Evolutionary conservation across 2,113 vertebrate species (phyloP), one percentile per base, ranked within the genome.

Genomic region (Xenopus tropicalis): DNA sequence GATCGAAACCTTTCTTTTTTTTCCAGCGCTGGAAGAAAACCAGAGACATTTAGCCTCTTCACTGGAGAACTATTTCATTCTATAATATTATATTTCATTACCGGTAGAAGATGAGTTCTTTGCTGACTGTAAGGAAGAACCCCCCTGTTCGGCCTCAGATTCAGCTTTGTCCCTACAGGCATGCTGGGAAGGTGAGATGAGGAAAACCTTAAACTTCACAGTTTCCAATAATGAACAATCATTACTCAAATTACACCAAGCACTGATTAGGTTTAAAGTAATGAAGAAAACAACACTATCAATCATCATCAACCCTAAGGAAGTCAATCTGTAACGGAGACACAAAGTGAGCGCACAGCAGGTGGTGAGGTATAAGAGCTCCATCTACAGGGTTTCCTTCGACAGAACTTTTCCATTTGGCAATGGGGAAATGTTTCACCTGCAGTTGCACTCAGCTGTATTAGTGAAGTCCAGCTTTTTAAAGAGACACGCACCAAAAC

Each of bases 211-310:
- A 94, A 96, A 96, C 90, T 93, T 92, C 92, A 90, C 93, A 93
- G 92, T 93, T 92, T 91, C 92, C 93, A 94, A 96, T 97, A 98
- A 99, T 92, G 95, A 96, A 93, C 93, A 89, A 94, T 96, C 96
- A 96, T 98, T 95, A 95, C 95, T 97, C 96, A 95, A 96, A 98
- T 99, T 95, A 97, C 92, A 95, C 91, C 87, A 86, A 93, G 91
- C 93, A 90, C 94, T 98, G 94, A 98, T 97, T 97, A 94, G 93
- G 93, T 97, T 96, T 96, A 96, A 93, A 93, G 91, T 95, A 97
- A 97, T 99, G 94, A 97, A 94, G 94, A 94, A 96, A 95, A 94
- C 93, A 96, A 94, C 93, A 95, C 85, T 86, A 98, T 98, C 95
- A 95, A 98, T 99, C 97, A 96, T 94, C 93, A 96, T 98, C 95